Base-by-base conservation (phyloP, 1,140 invertebrate species). In the Chionoecetes opilio region DNA sequence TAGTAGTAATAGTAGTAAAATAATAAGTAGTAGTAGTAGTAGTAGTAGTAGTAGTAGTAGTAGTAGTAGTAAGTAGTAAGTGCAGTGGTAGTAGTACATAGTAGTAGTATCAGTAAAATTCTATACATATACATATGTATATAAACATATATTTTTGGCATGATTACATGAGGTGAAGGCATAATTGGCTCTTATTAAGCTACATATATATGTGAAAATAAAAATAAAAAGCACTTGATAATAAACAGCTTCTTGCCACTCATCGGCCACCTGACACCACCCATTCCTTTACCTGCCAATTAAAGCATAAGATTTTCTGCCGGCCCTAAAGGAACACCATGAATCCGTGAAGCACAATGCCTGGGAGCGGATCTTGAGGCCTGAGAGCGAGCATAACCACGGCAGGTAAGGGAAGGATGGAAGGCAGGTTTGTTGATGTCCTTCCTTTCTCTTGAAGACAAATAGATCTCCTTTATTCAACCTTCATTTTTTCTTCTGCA, bases 71-170 rank as follows among this genome's bases (percentile, higher is more conserved):
- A 21, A n/a, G 63, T 21, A 17, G 21, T 75, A 26, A 26, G 1
- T 14, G 53, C 26, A 75, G n/a, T n/a, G n/a, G 8, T 75, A 53
- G 63, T 75, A 75, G 63, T n/a, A 75, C n/a, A 26, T 75, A 21
- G 21, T n/a, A n/a, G 63, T 21, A 75, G 63, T 75, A 75, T 2
- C 21, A 2, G n/a, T 75, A 53, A 53, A 53, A 53, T 53, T 53
- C 46, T 53, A 14, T 53, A 53, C 46, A 53, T 3, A 53, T 53
- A 53, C 21, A 53, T 75, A 75, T 75, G n/a, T 75, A 75, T 75
- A 75, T 75, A 75, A 75, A 75, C n/a, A 26, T n/a, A 75, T 75
- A 75, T 75, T 75, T 75, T 75, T 75, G 63, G 63, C n/a, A 26
- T 75, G 63, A n/a, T 17, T n/a, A 75, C n/a, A 75, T 75, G 63